Evolutionary conservation across 2,797 vertebrate genomes (phyloP).

Genomic region (Sorex maritimensis): DNA sequence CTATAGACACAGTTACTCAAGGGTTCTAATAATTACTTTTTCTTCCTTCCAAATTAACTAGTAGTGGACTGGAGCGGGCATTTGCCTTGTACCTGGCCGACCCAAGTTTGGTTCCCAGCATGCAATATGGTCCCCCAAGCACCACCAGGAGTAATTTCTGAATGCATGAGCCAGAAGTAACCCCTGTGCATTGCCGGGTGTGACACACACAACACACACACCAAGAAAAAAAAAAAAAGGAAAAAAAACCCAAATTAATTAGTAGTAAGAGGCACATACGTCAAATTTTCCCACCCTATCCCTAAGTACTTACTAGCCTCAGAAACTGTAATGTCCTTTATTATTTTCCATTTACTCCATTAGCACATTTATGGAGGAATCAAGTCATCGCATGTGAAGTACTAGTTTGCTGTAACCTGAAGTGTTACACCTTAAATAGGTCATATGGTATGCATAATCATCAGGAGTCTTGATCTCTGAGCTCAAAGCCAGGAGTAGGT

Average conservation of each 20-base stretch:
- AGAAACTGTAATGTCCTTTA: background rate
- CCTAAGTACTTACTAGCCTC: background rate
- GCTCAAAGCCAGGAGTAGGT: background rate
- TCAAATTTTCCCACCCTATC: background rate
- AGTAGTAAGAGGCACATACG: background rate
- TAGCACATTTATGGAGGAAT: background rate
- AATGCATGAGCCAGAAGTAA: too few species aligned
- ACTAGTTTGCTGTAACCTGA: background rate
- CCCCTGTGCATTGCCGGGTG: too few species aligned
- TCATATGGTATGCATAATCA: background rate
- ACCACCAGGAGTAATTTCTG: too few species aligned
- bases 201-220: too few species aligned
- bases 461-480: too few species aligned
- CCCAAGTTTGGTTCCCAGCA: too few species aligned
- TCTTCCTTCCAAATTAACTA: background rate
- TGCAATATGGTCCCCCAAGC: too few species aligned
- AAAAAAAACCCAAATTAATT: too few species aligned
- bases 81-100: too few species aligned
- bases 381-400: background rate
- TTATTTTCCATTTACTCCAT: background rate
- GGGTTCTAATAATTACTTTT: background rate
- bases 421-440: background rate
- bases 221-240: too few species aligned
- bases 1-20: background rate
- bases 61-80: background rate